Evolutionary conservation across 2,888 invertebrate genomes (phyloP), one percentile per base, ranked within the genome.

Genomic region (Oscheius sp.): DNA sequence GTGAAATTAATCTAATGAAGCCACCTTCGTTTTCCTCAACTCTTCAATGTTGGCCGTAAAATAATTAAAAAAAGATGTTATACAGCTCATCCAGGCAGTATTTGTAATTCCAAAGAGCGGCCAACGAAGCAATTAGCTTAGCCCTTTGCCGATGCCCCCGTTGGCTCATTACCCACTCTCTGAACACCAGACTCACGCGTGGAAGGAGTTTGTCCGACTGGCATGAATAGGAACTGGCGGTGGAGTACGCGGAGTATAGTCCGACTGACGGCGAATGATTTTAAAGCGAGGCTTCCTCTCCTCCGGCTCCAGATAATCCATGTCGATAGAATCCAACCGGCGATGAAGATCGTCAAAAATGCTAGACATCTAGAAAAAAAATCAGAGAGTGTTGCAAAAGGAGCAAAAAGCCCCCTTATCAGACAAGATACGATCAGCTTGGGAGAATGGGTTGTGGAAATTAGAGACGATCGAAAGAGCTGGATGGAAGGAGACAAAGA

Each of bases 111-210:
- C 26, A 22, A 38, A 57, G 41, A 36, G 24, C 14, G n/a, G 51
- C 9, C 47, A 47, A 47, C 47, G 47, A 54, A 32, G 54, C 54
- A 54, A 54, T 54, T 54, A 54, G 54, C 54, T 32, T 54, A 32
- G 54, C 32, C 54, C 54, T 54, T 36, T 36, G 54, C 54, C 22
- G 20, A 54, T 54, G 32, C 32, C 33, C 54, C 54, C 17, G 24
- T 33, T 17, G 32, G 32, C 22, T 24, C 47, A 12, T 17, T 20
- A 2, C 4, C 12, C 47, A 12, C 22, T 33, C 9, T 5, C 12
- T 33, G 54, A 32, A 54, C n/a, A 54, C 36, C n/a, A 54, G 22
- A 47, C 47, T 47, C 20, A 47, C 20, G 47, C 50, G 30, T 26
- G 50, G 4, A 24, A 30, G 50, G 24, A 24, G 9, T 50, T 26